phyloP scores from a whole-genome alignment of 2,113 vertebrate genomes.

The Dendrocopos noguchii region DNA sequence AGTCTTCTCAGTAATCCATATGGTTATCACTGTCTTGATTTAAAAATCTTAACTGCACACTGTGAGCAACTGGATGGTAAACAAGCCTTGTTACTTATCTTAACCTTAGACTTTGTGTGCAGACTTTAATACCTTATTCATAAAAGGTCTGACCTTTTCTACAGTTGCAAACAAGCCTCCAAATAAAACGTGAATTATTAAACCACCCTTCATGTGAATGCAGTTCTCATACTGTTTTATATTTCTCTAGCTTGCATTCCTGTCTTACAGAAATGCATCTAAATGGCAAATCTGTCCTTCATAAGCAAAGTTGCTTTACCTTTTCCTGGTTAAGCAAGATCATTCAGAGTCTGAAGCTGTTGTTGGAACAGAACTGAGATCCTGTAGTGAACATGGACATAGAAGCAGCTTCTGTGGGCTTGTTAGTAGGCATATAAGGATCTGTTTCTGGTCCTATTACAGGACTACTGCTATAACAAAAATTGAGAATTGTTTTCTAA shows the following conservation, averaged over 20 bases:
- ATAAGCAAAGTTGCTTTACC: not conserved
- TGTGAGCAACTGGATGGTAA: conserved; percentile 16
- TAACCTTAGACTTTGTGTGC: conserved; percentile 39
- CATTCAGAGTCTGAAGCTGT: not conserved
- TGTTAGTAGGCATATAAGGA: not conserved
- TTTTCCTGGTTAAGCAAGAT: conserved; percentile 10
- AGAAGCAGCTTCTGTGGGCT: not conserved
- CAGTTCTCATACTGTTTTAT: not conserved
- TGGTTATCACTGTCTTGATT: not conserved
- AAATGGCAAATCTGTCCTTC: conserved; percentile 16
- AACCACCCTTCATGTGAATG: conserved; percentile 45
- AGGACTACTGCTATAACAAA: not conserved
- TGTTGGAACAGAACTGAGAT: not conserved
- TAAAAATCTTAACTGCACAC: conserved; percentile 18
- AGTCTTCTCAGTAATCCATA: not conserved
- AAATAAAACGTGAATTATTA: conserved; percentile 65
- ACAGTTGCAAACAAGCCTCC: conserved; percentile 46
- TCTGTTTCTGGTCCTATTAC: not conserved
- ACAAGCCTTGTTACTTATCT: conserved; percentile 39
- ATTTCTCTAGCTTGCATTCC: not conserved
- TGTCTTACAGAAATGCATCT: not conserved
- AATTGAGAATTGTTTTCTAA: not conserved
- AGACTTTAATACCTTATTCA: conserved; percentile 57
- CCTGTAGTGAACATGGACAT: not conserved
- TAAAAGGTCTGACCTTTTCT: conserved; percentile 52